Evolutionary conservation across 2,888 invertebrate genomes (phyloP).

Genomic region (Hermaeophaga mercurialis): DNA sequence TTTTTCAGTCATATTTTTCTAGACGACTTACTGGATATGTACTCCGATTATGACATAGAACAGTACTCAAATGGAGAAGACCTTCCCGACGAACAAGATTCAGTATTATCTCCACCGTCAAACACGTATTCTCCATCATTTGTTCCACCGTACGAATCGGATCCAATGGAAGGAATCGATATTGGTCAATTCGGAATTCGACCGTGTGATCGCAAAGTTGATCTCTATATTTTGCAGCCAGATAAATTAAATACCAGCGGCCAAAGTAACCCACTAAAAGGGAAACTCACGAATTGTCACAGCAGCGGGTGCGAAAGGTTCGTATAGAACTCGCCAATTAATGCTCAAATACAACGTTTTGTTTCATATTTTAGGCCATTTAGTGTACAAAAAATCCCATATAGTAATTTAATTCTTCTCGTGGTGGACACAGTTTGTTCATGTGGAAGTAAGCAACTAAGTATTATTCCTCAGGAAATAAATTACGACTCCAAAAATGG

Average conservation of each 20-base stretch:
- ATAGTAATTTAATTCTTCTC: slow-evolving; percentile 85
- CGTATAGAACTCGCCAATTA: no score
- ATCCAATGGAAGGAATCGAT: slow-evolving; percentile 55
- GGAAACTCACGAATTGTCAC: slow-evolving; percentile 87
- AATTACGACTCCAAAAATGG: slow-evolving; percentile 61
- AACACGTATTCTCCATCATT: slow-evolving; percentile 56
- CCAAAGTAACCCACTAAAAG: slow-evolving; percentile 83
- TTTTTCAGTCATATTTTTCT: slow-evolving; percentile 6
- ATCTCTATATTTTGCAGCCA: slow-evolving; percentile 84
- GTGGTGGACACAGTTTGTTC: slow-evolving; percentile 89
- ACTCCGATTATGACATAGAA: slow-evolving; percentile 40
- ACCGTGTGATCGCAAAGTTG: slow-evolving; percentile 86
- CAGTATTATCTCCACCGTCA: slow-evolving; percentile 55
- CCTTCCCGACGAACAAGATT: slow-evolving; percentile 50
- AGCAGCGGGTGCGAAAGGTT: slow-evolving; percentile 86
- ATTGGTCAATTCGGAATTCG: slow-evolving; percentile 65
- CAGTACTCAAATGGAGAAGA: slow-evolving; percentile 45
- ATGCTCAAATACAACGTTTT: no score
- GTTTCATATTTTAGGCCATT: slow-evolving; percentile 68
- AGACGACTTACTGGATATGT: slow-evolving; percentile 38
- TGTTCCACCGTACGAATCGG: slow-evolving; percentile 54
- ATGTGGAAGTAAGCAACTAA: slow-evolving; percentile 84
- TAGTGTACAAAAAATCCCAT: slow-evolving; percentile 89
- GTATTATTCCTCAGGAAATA: slow-evolving; percentile 77
- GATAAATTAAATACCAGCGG: slow-evolving; percentile 77